These are phyloP conservation scores for Chalcosyrphus nemorum DNA, from an alignment of 2,888 invertebrate genomes.

Conservation along the genomic window DNA sequence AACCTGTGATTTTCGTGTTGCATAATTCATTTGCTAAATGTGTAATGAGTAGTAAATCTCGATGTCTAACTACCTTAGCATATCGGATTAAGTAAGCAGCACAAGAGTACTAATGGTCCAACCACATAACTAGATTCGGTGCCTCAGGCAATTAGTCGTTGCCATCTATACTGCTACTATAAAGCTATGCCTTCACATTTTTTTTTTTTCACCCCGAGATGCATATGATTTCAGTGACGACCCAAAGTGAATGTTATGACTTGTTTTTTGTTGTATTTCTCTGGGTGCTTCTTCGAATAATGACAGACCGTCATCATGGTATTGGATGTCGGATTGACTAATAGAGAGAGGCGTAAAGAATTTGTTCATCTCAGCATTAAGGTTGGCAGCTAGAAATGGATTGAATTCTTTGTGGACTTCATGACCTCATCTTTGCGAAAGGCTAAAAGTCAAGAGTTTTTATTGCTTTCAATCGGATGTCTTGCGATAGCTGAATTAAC, in stretches of 20 bases:
- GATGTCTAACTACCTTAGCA: conserved; percentile 1
- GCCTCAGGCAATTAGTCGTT: conserved; percentile 25
- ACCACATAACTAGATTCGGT: conserved; percentile 2
- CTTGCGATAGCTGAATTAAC: too few species aligned
- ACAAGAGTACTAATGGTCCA: conserved; percentile 11
- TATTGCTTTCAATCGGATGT: too few species aligned
- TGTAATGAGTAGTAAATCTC: conserved; percentile 32
- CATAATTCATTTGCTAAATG: conserved; percentile 48
- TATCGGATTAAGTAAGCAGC: conserved; percentile 18
- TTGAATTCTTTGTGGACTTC: too few species aligned
- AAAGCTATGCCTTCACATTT: neutral
- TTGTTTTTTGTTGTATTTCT: neutral
- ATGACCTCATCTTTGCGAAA: too few species aligned
- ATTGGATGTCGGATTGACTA: neutral
- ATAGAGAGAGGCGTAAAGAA: neutral
- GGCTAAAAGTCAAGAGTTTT: too few species aligned
- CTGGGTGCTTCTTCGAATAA: neutral
- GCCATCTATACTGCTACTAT: neutral
- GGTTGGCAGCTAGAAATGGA: too few species aligned
- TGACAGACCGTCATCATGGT: neutral
- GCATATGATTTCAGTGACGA: neutral
- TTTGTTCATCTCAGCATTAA: too few species aligned
- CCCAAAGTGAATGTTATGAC: neutral
- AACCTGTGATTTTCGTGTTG: conserved; percentile 21
- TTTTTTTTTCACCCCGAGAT: neutral